Evolutionary conservation across 2,888 invertebrate genomes (phyloP).

Genomic region (Tenthredo mesomela): DNA sequence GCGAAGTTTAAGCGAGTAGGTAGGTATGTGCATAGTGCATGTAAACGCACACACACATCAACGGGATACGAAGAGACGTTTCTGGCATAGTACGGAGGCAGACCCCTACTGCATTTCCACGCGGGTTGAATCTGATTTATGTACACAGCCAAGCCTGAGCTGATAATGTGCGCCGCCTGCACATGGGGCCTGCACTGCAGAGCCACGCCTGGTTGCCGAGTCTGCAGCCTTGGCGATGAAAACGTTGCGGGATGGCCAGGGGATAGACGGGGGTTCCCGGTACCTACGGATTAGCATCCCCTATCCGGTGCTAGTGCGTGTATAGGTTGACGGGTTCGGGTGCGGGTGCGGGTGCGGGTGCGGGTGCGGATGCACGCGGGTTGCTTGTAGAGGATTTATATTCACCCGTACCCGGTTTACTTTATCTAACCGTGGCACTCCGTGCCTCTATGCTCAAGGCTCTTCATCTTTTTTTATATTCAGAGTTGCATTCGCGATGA

Average conservation of each 20-base stretch:
- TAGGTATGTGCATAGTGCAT: not conserved
- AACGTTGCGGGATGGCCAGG: not conserved
- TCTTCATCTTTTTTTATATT: not conserved
- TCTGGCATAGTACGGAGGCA: slow-evolving; percentile 30
- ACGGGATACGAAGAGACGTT: not conserved
- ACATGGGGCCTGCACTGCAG: slow-evolving; percentile 33
- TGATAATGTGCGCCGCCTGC: slow-evolving; percentile 52
- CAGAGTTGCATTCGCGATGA: not conserved
- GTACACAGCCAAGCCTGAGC: slow-evolving; percentile 46
- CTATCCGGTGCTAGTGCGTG: slow-evolving; percentile 44
- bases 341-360: not conserved
- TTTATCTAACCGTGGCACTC: slow-evolving; percentile 49
- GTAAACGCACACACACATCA: not conserved
- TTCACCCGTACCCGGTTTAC: slow-evolving; percentile 6
- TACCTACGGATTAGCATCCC: slow-evolving; percentile 51
- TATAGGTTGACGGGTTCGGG: not conserved
- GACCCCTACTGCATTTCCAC: slow-evolving; percentile 47
- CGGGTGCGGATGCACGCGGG: slow-evolving; percentile 18
- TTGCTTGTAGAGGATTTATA: slow-evolving; percentile 9
- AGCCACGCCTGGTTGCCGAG: slow-evolving; percentile 9
- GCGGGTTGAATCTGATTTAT: slow-evolving; percentile 52
- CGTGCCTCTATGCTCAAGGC: not conserved
- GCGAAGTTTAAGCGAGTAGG: slow-evolving; percentile 32
- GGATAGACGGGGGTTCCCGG: slow-evolving; percentile 17
- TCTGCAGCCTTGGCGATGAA: slow-evolving; percentile 30